A percentile compares a stretch with the other conserved stretches of the same genome.
These are phyloP conservation scores for Menidia beryllina DNA, from an alignment of 2,113 vertebrate genomes.

Conservation along the genomic window DNA sequence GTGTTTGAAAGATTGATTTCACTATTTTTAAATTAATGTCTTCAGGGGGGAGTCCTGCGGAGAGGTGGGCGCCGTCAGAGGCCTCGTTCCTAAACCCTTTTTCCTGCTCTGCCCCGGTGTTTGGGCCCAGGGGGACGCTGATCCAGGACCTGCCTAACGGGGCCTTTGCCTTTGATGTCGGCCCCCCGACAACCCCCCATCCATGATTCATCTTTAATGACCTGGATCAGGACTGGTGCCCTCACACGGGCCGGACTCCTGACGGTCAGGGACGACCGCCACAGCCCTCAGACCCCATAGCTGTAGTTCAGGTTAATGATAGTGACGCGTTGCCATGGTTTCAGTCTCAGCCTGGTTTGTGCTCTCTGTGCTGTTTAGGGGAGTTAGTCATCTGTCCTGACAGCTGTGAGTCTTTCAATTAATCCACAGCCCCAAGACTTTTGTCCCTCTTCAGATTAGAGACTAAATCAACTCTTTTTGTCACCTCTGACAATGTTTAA, in stretches of 20 bases:
- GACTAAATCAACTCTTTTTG: constrained; percentile 46
- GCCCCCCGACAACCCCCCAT: constrained; percentile 23
- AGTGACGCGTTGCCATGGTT: constrained; percentile 68
- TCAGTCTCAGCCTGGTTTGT: constrained; percentile 69
- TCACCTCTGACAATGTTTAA: too few relatives aligned
- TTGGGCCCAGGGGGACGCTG: too few relatives aligned
- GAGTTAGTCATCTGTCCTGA: constrained; percentile 64
- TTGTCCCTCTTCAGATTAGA: constrained; percentile 38
- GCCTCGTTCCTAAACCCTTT: too few relatives aligned
- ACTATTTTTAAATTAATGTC: too few relatives aligned
- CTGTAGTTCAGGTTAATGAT: constrained; percentile 54
- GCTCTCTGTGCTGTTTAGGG: constrained; percentile 34
- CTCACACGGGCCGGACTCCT: constrained; percentile 6
- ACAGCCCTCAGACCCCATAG: constrained; percentile 42
- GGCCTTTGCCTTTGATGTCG: not conserved
- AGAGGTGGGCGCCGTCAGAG: too few relatives aligned
- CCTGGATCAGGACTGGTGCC: constrained; percentile 15
- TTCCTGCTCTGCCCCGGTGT: too few relatives aligned
- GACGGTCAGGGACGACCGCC: constrained; percentile 51
- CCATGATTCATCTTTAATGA: constrained; percentile 51
- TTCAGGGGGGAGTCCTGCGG: too few relatives aligned
- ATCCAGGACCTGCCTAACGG: too few relatives aligned
- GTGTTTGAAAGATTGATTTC: too few relatives aligned
- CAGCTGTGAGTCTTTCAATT: constrained; percentile 73
- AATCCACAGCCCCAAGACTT: constrained; percentile 53